These are phyloP conservation scores for Cantharis flavilabris DNA, from an alignment of 2,888 invertebrate genomes.

Conservation along the genomic window DNA sequence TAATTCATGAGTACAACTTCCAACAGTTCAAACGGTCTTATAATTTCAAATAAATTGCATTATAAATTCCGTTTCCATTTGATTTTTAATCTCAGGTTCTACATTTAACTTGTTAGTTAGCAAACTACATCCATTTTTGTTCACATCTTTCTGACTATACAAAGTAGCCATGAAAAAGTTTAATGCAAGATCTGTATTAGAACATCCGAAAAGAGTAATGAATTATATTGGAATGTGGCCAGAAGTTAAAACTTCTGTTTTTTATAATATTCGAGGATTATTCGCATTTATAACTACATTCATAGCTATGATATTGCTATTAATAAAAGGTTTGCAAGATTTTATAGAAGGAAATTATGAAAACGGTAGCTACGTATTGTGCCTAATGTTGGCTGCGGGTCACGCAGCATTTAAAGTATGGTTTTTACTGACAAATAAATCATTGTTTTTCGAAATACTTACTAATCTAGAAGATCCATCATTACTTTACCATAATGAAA, in stretches of 20 bases:
- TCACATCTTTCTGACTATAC: no score
- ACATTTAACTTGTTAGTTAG: no score
- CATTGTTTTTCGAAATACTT: neutral
- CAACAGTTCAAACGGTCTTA: no score
- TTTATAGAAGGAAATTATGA: neutral
- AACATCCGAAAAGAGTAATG: neutral
- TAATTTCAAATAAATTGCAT: neutral
- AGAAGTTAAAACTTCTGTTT: no score
- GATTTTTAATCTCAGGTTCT: neutral
- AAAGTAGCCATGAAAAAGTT: neutral
- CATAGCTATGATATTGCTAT: neutral
- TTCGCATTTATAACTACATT: neutral
- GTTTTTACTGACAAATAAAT: neutral
- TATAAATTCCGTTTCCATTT: constrained; percentile 31
- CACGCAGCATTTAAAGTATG: neutral
- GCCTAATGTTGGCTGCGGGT: neutral
- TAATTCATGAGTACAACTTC: no score
- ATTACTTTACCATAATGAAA: neutral
- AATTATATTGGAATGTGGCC: no score
- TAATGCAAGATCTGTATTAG: neutral
- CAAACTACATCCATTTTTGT: no score
- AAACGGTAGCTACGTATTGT: neutral
- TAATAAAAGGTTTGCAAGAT: neutral
- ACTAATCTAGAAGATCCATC: neutral
- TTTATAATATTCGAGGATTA: neutral